A percentile compares a stretch with the other conserved stretches of the same genome.
Conservation (phyloP, 2,888 invertebrate genomes). For the Hydrotaea diabolus region DNA sequence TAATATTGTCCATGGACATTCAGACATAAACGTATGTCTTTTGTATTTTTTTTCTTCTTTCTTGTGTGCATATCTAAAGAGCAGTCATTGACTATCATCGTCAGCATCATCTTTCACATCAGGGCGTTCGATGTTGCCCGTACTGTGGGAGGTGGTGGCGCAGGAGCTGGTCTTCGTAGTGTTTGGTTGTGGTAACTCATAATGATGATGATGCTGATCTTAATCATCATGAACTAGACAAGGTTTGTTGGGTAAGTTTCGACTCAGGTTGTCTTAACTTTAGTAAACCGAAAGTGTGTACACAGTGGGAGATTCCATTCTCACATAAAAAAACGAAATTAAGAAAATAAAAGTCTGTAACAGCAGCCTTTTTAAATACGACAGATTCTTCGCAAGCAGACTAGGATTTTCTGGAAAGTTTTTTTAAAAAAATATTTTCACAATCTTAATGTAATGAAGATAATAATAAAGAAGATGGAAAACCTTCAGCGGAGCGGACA, state of each 20-base stretch:
- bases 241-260: background rate
- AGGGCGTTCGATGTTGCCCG: background rate
- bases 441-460: too few relatives aligned
- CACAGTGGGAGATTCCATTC: constrained; percentile 3
- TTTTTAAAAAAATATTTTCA: too few relatives aligned
- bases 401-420: too few relatives aligned
- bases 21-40: background rate
- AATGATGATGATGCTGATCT: constrained; percentile 12
- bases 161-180: background rate
- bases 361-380: too few relatives aligned
- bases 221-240: constrained; percentile 26
- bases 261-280: background rate
- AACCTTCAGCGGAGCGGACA: too few relatives aligned
- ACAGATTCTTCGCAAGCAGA: too few relatives aligned
- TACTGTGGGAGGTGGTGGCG: background rate
- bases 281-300: background rate
- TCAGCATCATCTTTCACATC: constrained; percentile 39
- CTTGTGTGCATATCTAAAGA: constrained; percentile 59
- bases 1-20: constrained; percentile 1
- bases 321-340: background rate
- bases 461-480: too few relatives aligned
- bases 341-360: too few relatives aligned
- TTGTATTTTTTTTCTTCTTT: background rate
- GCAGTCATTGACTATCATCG: constrained; percentile 65
- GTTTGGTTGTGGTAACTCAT: background rate